phyloP scores from a whole-genome alignment of 2,797 vertebrate genomes.

The Lepus oiostolus region DNA sequence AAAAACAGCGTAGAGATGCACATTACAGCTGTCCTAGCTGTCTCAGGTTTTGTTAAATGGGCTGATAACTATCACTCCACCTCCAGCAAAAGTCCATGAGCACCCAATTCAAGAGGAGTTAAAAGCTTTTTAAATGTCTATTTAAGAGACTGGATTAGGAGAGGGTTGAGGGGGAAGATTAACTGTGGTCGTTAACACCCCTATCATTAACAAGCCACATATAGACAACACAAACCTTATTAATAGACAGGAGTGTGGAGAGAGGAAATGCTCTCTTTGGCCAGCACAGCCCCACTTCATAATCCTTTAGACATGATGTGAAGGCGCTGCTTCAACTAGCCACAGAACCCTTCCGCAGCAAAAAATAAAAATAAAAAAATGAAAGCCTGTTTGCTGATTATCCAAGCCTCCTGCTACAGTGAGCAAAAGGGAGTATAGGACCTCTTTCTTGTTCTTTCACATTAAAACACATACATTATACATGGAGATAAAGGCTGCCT shows the following conservation, averaged over 20 bases:
- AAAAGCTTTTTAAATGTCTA: conserved; percentile 82
- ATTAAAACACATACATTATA: conserved; percentile 38
- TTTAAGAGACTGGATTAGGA: conserved; percentile 80
- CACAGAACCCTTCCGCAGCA: conserved; percentile 35
- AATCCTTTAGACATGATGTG: conserved; percentile 66
- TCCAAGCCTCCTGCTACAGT: not conserved
- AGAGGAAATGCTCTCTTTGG: conserved; percentile 56
- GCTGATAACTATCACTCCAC: conserved; percentile 75
- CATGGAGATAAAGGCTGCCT: conserved; percentile 4
- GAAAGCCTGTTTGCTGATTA: conserved; percentile 13
- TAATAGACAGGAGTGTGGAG: conserved; percentile 68
- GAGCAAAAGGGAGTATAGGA: conserved; percentile 40
- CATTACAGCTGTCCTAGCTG: conserved; percentile 66
- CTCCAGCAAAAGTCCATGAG: conserved; percentile 69
- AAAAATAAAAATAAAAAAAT: not conserved
- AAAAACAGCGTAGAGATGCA: conserved; percentile 71
- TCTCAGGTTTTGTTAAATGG: conserved; percentile 80
- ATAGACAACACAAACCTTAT: conserved; percentile 79
- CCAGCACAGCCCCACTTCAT: conserved; percentile 28
- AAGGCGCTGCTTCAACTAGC: conserved; percentile 38
- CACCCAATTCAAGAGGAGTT: conserved; percentile 76
- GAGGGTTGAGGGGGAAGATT: conserved; percentile 81
- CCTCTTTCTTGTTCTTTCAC: conserved; percentile 44
- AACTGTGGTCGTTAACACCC: conserved; percentile 78
- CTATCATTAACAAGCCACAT: conserved; percentile 81